phyloP scores from a whole-genome alignment of 2,888 invertebrate species.

The Leptothorax acervorum region DNA sequence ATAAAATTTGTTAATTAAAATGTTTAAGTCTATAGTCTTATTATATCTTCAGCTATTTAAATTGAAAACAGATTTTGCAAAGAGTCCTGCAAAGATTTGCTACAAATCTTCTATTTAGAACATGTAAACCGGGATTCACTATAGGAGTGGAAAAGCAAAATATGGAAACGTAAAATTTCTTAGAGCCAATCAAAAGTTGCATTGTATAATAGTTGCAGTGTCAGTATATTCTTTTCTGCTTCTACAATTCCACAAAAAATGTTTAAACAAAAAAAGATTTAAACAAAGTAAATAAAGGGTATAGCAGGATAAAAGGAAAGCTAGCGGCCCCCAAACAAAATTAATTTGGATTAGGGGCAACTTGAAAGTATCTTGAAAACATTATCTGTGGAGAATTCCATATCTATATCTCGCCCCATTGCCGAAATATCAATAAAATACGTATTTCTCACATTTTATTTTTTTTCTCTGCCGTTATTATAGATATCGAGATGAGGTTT shows the following conservation, averaged over 20 bases:
- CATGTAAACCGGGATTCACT: background rate
- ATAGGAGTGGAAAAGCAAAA: background rate
- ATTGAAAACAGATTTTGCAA: background rate
- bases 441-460: no score
- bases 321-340: no score
- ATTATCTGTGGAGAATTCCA: no score
- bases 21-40: background rate
- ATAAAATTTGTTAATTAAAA: slow-evolving; percentile 83
- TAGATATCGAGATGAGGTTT: no score
- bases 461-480: no score
- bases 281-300: background rate
- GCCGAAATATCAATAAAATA: no score
- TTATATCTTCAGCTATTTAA: background rate
- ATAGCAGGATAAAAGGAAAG: no score
- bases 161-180: background rate
- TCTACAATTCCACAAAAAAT: background rate
- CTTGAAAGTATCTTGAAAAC: no score
- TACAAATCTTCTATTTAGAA: background rate
- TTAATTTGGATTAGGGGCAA: no score
- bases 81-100: no score
- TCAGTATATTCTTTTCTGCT: background rate
- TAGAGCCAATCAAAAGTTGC: background rate
- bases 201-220: background rate
- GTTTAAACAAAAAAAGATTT: background rate
- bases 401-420: no score